Evolutionary conservation across 2,888 invertebrate genomes (phyloP).

Genomic region (Lamproptera curius): DNA sequence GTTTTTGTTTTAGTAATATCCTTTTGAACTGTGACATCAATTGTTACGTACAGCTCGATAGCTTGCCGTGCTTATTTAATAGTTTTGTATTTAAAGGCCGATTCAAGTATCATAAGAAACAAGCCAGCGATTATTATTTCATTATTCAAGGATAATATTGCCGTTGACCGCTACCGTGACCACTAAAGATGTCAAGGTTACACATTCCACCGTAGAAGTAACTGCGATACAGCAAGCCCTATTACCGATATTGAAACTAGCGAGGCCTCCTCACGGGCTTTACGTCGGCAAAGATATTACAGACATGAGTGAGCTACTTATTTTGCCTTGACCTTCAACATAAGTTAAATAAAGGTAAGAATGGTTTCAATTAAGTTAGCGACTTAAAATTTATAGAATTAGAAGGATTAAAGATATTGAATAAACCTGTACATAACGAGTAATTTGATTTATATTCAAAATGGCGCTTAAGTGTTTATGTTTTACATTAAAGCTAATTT

Average conservation of each 20-base stretch:
- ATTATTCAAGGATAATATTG: too few relatives aligned
- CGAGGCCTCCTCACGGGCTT: slow-evolving; percentile 12
- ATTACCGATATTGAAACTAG: slow-evolving; percentile 21
- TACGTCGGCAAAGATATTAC: slow-evolving; percentile 18
- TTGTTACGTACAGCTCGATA: too few relatives aligned
- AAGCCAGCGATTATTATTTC: too few relatives aligned
- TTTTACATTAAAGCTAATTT: too few relatives aligned
- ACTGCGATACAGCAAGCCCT: slow-evolving; percentile 13
- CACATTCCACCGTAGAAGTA: slow-evolving; percentile 11
- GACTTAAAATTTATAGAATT: not conserved
- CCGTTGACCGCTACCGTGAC: too few relatives aligned
- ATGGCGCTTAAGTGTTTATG: too few relatives aligned
- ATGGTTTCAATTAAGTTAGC: not conserved
- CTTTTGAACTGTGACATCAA: too few relatives aligned
- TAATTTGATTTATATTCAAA: too few relatives aligned
- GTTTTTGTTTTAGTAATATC: too few relatives aligned
- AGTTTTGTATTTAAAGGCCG: too few relatives aligned
- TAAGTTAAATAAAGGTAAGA: not conserved
- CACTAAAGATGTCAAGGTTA: slow-evolving; percentile 17
- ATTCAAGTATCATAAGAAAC: too few relatives aligned
- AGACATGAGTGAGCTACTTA: slow-evolving; percentile 6
- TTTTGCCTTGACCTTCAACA: not conserved
- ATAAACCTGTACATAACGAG: not conserved
- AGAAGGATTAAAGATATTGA: not conserved
- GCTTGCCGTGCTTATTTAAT: too few relatives aligned